phyloP scores from a whole-genome alignment of 1,140 invertebrate species.

The Cherax quadricarinatus region DNA sequence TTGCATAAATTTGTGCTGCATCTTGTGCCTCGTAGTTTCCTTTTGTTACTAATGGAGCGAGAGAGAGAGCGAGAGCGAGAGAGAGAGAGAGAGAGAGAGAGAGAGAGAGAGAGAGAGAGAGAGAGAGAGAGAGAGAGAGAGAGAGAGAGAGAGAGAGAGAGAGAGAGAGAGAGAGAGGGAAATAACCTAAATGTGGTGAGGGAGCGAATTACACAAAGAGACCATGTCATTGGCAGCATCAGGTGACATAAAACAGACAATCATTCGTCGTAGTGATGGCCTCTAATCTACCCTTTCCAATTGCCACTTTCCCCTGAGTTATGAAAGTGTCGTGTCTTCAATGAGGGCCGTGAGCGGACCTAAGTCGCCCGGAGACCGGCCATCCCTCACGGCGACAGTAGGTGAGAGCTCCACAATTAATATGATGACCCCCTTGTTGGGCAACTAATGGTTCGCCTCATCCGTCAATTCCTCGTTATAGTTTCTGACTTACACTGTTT shows the following conservation, averaged over 20 bases:
- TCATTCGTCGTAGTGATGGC: neutral
- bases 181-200: neutral
- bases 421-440: neutral
- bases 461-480: neutral
- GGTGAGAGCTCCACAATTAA: neutral
- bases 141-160: neutral
- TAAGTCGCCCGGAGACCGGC: neutral
- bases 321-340: neutral
- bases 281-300: neutral
- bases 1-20: too few species aligned
- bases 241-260: constrained; percentile 8
- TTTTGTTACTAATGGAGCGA: too few species aligned
- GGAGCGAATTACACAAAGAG: neutral
- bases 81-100: too few species aligned
- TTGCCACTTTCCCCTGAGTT: constrained; percentile 6
- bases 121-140: neutral
- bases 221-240: neutral
- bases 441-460: neutral
- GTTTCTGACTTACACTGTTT: neutral
- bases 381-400: neutral
- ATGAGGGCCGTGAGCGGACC: neutral
- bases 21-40: too few species aligned
- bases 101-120: neutral
- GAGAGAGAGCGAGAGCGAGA: too few species aligned
- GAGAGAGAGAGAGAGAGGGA: neutral